Percentiles rank a stretch among this genome's conserved stretches.
phyloP scores from a whole-genome alignment of 1,140 invertebrate species.

The Samia ricini region DNA sequence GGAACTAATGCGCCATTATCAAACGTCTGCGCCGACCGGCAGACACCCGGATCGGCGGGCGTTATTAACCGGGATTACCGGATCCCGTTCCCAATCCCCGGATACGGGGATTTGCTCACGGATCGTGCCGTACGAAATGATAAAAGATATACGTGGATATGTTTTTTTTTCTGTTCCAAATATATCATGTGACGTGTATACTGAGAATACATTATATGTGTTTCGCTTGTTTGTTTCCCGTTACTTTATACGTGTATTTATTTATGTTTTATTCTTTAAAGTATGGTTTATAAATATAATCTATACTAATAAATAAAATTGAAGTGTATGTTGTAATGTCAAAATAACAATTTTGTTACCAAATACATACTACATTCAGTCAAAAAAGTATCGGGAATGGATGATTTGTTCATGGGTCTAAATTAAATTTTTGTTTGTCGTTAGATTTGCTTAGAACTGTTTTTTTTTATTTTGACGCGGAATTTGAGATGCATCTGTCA shows the following conservation, averaged over 20 bases:
- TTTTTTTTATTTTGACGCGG: no score
- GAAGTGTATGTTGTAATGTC: no score
- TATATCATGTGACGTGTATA: background rate
- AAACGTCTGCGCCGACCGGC: conserved; percentile 35
- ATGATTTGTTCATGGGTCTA: no score
- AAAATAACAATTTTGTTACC: no score
- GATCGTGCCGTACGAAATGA: conserved; percentile 62
- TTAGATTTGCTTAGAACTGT: no score
- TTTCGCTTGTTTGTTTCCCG: background rate
- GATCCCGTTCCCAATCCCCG: conserved; percentile 58
- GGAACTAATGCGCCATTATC: conserved; percentile 59
- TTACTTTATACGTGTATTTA: background rate
- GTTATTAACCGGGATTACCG: conserved; percentile 75
- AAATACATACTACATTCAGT: no score
- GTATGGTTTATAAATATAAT: no score
- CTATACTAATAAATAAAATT: no score
- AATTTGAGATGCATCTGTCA: no score
- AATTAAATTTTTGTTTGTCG: no score
- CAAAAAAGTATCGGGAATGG: no score
- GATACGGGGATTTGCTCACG: conserved; percentile 72
- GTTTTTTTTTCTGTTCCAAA: conserved; percentile 17
- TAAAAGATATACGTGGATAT: conserved; percentile 64
- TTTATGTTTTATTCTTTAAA: no score
- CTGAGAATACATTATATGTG: background rate
- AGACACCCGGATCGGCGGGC: conserved; percentile 28